Evolutionary conservation across 2,113 vertebrate species (phyloP).

Genomic region (Eudyptes chrysolophus): DNA sequence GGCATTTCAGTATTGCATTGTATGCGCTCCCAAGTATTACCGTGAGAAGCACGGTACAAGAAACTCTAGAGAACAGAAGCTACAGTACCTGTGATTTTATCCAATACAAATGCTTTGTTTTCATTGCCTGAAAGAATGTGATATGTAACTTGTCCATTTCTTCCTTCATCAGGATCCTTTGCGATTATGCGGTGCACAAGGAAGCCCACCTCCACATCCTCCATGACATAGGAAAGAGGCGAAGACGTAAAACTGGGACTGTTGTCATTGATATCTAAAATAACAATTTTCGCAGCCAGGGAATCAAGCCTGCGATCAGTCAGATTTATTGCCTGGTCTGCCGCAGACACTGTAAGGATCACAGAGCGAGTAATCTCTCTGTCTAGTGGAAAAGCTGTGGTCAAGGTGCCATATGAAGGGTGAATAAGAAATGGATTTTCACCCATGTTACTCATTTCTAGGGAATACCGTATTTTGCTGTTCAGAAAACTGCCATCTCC

Average conservation of each 20-base stretch:
- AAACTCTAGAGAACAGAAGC: background rate
- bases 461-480: slow-evolving; percentile 82
- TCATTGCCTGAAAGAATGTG: slow-evolving; percentile 83
- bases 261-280: slow-evolving; percentile 92
- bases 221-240: slow-evolving; percentile 66
- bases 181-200: slow-evolving; percentile 81
- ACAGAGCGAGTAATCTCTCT: slow-evolving; percentile 74
- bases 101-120: slow-evolving; percentile 76
- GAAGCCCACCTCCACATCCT: slow-evolving; percentile 80
- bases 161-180: slow-evolving; percentile 84
- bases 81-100: slow-evolving; percentile 83
- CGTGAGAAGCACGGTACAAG: background rate
- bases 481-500: slow-evolving; percentile 84
- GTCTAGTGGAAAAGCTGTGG: slow-evolving; percentile 78
- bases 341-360: slow-evolving; percentile 80
- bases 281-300: slow-evolving; percentile 78
- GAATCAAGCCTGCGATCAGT: slow-evolving; percentile 72
- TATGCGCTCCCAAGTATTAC: background rate
- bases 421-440: slow-evolving; percentile 83
- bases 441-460: slow-evolving; percentile 54
- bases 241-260: slow-evolving; percentile 80
- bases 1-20: background rate
- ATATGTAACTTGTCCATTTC: slow-evolving; percentile 81
- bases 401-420: slow-evolving; percentile 79
- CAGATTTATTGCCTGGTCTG: slow-evolving; percentile 77